A percentile compares a stretch with the other conserved stretches of the same genome.
These are phyloP conservation scores for Podocnemis expansa DNA, from an alignment of 2,113 vertebrate genomes.

Conservation along the genomic window DNA sequence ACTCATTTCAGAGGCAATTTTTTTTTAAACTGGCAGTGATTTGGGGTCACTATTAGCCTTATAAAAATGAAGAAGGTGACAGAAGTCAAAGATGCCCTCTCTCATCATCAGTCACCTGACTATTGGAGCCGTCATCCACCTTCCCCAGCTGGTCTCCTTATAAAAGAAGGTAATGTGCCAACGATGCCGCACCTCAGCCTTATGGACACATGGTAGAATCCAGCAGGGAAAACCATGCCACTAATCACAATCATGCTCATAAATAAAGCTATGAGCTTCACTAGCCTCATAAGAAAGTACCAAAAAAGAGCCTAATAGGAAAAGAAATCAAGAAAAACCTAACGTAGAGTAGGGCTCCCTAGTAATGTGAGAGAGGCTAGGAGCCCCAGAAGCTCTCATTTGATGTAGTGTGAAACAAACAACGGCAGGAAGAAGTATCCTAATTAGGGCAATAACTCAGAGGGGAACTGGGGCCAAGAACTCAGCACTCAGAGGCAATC, in stretches of 20 bases:
- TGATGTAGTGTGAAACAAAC: not conserved
- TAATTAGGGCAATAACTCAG: not conserved
- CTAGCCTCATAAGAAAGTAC: not conserved
- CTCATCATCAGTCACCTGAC: not conserved
- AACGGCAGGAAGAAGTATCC: not conserved
- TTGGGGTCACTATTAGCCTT: not conserved
- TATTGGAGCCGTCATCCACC: not conserved
- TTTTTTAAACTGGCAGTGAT: not conserved
- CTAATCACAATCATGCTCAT: not conserved
- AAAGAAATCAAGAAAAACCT: not conserved
- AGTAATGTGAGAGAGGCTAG: not conserved
- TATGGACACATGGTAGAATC: not conserved
- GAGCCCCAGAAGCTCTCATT: not conserved
- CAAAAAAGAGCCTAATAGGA: not conserved
- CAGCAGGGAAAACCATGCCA: not conserved
- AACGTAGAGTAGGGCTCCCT: not conserved
- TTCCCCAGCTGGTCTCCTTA: not conserved
- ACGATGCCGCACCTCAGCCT: not conserved
- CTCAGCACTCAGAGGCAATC: not conserved
- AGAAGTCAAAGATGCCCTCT: not conserved
- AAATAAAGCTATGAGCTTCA: not conserved
- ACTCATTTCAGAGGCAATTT: not conserved
- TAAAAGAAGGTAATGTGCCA: not conserved
- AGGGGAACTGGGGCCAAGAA: not conserved
- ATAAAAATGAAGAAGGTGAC: not conserved